Evolutionary conservation across 2,888 invertebrate genomes (phyloP), one percentile per base, ranked within the genome.

Genomic region (Cremastobaeus sp.): DNA sequence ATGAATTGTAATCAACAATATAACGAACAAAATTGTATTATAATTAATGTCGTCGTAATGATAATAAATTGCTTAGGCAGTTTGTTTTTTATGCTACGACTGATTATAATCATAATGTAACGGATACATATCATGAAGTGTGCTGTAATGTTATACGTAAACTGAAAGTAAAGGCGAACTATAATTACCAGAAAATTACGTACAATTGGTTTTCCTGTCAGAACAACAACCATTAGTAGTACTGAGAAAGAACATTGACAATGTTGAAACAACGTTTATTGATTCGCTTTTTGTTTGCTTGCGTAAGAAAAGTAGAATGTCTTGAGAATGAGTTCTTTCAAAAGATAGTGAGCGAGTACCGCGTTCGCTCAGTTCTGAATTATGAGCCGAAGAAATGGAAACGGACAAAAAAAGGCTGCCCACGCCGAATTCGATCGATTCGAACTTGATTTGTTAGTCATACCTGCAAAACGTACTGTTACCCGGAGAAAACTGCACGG

Each of bases 81-180:
- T 50, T 66, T 41, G 21, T 62, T 60, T 60, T 55, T 55, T 62
- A 34, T 66, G 50, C 60, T 32, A 4, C 39, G 32, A 64, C 37
- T 55, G 59, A 65, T 72, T 65, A 54, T 68, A 73, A 62, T 54
- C 37, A 52, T n/a, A n/a, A n/a, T 68, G 62, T 66, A 73, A 73
- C 73, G 12, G 41, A 84, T 82, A 85, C 84, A 86, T 86, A 86
- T 87, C 85, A 84, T 79, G 77, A 83, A 80, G 75, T 80, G 82
- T 86, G 84, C 82, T 84, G 79, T 79, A 78, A 57, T 68, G 50
- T 62, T 62, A 68, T 54, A 72, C 21, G 34, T 52, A 65, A 72
- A 62, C n/a, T 39, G 60, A 62, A 66, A 73, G 50, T 62, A 47
- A 73, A 50, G 30, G 52, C 32, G 25, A 54, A 50, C 8, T 60